These are phyloP conservation scores for Myoxocephalus aenaeus DNA, from an alignment of 2,797 vertebrate species.

Conservation along the genomic window DNA sequence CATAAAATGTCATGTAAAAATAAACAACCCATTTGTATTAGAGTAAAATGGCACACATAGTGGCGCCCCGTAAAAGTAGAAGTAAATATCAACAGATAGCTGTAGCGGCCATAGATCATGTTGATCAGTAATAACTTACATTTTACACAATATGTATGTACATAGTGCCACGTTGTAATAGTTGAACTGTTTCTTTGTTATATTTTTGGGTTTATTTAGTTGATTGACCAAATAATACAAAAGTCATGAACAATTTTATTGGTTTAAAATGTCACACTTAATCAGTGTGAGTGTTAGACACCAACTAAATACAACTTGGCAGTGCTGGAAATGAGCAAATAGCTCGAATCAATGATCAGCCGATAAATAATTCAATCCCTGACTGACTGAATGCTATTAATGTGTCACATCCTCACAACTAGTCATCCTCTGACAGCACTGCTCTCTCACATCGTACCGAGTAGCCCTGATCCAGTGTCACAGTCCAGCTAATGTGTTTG, in stretches of 20 bases:
- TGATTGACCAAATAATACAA: not conserved
- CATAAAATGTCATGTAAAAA: slow-evolving; percentile 42
- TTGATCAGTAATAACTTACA: not conserved
- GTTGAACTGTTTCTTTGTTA: not conserved
- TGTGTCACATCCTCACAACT: not conserved
- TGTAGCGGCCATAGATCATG: not conserved
- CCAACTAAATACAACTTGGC: not conserved
- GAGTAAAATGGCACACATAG: slow-evolving; percentile 13
- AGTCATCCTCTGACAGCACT: not conserved
- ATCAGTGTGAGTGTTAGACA: not conserved
- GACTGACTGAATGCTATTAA: not conserved
- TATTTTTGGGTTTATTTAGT: not conserved
- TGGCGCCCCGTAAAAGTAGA: not conserved
- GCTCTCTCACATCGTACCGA: not conserved
- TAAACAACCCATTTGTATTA: slow-evolving; percentile 32
- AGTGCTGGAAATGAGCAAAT: not conserved
- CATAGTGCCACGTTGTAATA: not conserved
- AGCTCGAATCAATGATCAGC: slow-evolving; percentile 7
- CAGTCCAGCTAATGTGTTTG: not conserved
- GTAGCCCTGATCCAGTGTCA: not conserved
- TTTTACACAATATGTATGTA: not conserved
- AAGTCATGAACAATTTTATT: not conserved
- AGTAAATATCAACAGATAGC: not conserved
- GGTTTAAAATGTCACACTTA: not conserved
- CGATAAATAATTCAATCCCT: slow-evolving; percentile 12